phyloP scores from a whole-genome alignment of 2,888 invertebrate genomes.

The Xylota sylvarum region DNA sequence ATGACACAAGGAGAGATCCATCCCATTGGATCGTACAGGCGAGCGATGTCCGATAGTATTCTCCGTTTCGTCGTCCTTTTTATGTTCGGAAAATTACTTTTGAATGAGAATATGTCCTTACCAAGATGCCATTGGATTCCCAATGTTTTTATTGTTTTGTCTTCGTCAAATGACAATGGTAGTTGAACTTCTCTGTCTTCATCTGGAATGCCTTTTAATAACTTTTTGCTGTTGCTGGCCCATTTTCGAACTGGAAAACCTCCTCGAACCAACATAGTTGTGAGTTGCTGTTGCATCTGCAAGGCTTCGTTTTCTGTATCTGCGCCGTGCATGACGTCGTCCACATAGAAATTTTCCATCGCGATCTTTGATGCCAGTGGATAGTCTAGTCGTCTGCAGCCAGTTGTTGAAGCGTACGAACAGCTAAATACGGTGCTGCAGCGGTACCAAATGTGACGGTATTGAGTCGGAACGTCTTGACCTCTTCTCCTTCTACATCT shows the following conservation, averaged over 20 bases:
- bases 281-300: constrained; percentile 5
- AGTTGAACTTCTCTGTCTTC: constrained; percentile 5
- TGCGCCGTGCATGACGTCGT: constrained; percentile 28
- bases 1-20: constrained; percentile 9
- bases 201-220: not conserved
- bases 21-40: constrained; percentile 6
- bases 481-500: not conserved
- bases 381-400: constrained; percentile 4
- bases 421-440: constrained; percentile 10
- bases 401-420: constrained; percentile 1
- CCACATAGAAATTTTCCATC: constrained; percentile 2
- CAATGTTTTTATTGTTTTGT: not conserved
- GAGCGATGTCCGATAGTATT: not conserved
- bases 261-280: not conserved
- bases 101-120: not conserved
- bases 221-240: not conserved
- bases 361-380: constrained; percentile 23
- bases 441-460: constrained; percentile 32
- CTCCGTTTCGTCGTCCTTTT: not conserved
- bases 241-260: constrained; percentile 31
- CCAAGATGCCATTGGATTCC: constrained; percentile 26
- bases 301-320: constrained; percentile 6
- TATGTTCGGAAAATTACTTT: not conserved
- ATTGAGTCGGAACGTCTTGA: not conserved
- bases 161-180: constrained; percentile 6